Base-by-base conservation (phyloP, 2,113 vertebrate species). In the Cololabis saira region DNA sequence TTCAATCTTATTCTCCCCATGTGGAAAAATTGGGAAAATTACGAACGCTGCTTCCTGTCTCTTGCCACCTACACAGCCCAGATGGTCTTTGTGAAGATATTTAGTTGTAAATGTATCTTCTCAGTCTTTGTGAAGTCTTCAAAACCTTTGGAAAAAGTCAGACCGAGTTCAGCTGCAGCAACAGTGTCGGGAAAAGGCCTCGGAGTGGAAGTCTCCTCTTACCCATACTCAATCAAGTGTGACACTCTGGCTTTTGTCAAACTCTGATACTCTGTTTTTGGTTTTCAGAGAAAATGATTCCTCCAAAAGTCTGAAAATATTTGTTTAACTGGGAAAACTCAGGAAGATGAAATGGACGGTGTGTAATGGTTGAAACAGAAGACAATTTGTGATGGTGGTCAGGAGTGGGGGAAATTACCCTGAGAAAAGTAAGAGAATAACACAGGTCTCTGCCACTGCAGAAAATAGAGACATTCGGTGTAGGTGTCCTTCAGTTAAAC, bases 41-140 rank as follows among this genome's bases (percentile, higher is more conserved):
- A 80, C 27, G 67, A 72, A 81, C 67, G 45, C 57, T 54, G 45
- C 65, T 67, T 70, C 19, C 56, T 67, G 67, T 60, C 21, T 76
- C 42, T 24, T 65, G 63, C 82, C 86, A 74, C 88, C 80, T 78
- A 85, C 82, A 41, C 9, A 24, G 65, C 69, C 61, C 82, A 90
- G 81, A 83, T 86, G 88, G 88, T 85, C 80, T 87, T 83, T 73
- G 44, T 54, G 58, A 58, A 79, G 74, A 71, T 17, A 54, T 78
- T 51, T 11, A 59, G 43, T 49, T 18, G 41, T 45, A 1, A 16
- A 84, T 74, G 74, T 72, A 74, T 55, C 54, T 66, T 33, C 62
- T 45, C 8, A n/a, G 30, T 27, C 13, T 24, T 24, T 24, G 1
- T 40, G 10, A 54, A 66, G 53, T 47, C 44, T 44, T 6, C 40